phyloP scores from a whole-genome alignment of 2,113 vertebrate genomes.

The Pseudolaguvia tuberculata region DNA sequence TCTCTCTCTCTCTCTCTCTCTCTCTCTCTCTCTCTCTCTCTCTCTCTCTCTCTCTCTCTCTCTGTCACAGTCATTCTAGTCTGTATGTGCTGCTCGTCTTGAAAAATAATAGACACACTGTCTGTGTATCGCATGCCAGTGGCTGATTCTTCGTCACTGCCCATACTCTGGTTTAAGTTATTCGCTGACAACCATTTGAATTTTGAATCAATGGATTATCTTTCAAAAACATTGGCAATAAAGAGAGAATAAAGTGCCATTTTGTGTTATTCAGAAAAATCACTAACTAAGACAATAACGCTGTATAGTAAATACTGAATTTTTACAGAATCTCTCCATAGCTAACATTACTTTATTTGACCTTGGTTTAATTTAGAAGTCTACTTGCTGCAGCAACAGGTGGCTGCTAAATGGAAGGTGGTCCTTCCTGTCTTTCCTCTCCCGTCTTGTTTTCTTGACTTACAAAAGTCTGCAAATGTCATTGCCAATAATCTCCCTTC shows the following conservation, averaged over 20 bases:
- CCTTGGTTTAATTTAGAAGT: slow-evolving; percentile 33
- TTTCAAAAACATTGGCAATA: background rate
- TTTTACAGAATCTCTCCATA: background rate
- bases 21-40: slow-evolving; percentile 25
- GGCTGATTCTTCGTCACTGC: slow-evolving; percentile 3
- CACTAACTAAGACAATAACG: background rate
- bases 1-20: too few relatives aligned
- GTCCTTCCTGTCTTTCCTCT: slow-evolving; percentile 22
- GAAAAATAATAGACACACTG: slow-evolving; percentile 57
- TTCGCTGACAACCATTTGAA: slow-evolving; percentile 11
- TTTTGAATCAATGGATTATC: background rate
- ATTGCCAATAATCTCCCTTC: slow-evolving; percentile 52
- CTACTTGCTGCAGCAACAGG: slow-evolving; percentile 35
- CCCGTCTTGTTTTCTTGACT: slow-evolving; percentile 68
- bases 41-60: slow-evolving; percentile 26
- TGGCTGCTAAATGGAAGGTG: slow-evolving; percentile 30
- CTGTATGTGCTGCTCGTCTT: slow-evolving; percentile 48
- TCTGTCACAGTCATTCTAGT: slow-evolving; percentile 66
- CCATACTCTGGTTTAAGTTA: background rate
- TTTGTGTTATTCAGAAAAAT: background rate
- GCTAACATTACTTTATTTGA: background rate
- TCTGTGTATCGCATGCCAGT: slow-evolving; percentile 19
- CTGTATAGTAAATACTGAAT: too few relatives aligned
- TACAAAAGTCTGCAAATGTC: slow-evolving; percentile 67
- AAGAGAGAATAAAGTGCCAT: background rate